A percentile compares a stretch with the other conserved stretches of the same genome.
Evolutionary conservation across 2,797 vertebrate genomes (phyloP).

Genomic region (Schizothorax lantsangensis): DNA sequence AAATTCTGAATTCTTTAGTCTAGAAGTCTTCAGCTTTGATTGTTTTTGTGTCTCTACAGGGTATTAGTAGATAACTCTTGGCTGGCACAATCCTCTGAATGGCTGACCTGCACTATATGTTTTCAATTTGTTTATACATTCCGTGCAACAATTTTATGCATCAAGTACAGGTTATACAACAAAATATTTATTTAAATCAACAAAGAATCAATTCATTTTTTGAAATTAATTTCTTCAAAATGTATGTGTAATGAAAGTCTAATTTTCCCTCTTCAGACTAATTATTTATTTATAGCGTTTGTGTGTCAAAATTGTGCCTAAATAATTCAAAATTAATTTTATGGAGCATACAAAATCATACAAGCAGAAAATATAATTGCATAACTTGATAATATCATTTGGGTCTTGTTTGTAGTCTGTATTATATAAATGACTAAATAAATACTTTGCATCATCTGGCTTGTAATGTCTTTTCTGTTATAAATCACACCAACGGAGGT

Average conservation of each 20-base stretch:
- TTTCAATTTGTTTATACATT: not conserved
- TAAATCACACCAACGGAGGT: not conserved
- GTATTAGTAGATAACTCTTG: not conserved
- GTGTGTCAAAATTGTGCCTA: not conserved
- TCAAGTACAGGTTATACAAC: not conserved
- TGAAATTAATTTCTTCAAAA: not conserved
- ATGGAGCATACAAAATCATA: not conserved
- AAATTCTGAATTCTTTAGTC: not conserved
- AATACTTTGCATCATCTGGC: not conserved
- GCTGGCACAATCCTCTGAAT: not conserved
- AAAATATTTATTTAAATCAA: not conserved
- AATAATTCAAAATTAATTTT: not conserved
- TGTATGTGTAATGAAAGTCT: not conserved
- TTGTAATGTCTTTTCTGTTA: not conserved
- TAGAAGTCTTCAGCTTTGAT: not conserved
- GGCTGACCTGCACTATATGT: not conserved
- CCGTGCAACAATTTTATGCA: not conserved
- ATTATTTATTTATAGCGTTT: not conserved
- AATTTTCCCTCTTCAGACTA: not conserved
- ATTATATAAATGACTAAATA: constrained; percentile 11
- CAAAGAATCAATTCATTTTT: not conserved
- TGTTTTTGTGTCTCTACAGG: not conserved
- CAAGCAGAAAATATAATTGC: not conserved
- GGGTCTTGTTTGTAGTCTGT: not conserved
- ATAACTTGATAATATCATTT: not conserved